These are phyloP conservation scores for Epinephelus cyanopodus DNA, from an alignment of 2,113 vertebrate species.

Conservation along the genomic window DNA sequence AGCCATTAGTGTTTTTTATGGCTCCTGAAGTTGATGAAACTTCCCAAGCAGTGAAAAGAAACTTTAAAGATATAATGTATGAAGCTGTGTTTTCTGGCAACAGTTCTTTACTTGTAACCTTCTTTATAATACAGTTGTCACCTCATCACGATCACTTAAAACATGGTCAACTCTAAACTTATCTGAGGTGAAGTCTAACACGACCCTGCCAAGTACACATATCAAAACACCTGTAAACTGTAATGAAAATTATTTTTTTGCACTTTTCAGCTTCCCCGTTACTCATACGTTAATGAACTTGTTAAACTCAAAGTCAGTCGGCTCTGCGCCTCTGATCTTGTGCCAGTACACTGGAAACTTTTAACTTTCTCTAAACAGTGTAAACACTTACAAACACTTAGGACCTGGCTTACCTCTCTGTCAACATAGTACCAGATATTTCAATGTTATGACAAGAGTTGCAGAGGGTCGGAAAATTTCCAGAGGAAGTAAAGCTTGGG, in stretches of 20 bases:
- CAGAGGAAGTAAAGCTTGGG: too few species aligned
- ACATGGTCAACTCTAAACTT: neutral
- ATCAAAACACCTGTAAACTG: conserved; percentile 8
- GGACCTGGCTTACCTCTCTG: conserved; percentile 1
- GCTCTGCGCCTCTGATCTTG: neutral
- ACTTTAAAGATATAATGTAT: conserved; percentile 5
- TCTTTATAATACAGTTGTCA: neutral
- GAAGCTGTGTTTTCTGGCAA: neutral
- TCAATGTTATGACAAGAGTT: neutral
- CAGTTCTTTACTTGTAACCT: neutral
- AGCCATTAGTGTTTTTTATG: neutral
- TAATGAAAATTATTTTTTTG: neutral
- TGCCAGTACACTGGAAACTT: neutral
- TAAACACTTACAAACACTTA: conserved; percentile 14
- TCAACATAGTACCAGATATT: neutral
- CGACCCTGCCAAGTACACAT: neutral
- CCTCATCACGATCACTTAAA: neutral
- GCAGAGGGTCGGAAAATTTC: neutral
- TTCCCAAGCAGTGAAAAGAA: neutral
- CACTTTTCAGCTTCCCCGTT: neutral
- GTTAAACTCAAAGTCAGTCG: neutral
- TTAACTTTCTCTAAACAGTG: conserved; percentile 14
- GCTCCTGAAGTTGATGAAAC: conserved; percentile 2
- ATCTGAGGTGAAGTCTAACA: neutral
- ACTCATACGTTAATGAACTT: neutral